A percentile compares a stretch with the other conserved stretches of the same genome.
These are phyloP conservation scores for Sula dactylatra DNA, from an alignment of 2,113 vertebrate species.

Conservation along the genomic window DNA sequence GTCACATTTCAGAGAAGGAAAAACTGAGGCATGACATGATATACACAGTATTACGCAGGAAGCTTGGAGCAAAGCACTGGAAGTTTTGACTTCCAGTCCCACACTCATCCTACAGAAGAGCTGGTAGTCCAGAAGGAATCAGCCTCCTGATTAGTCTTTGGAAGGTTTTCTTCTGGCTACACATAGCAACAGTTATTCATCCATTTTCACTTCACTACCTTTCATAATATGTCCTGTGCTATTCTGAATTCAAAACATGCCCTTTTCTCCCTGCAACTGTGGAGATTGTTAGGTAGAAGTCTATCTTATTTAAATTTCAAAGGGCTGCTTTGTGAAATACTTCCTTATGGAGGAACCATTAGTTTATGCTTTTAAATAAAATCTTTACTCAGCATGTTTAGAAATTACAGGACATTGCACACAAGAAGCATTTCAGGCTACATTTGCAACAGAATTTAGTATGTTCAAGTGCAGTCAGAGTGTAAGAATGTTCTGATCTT, in stretches of 20 bases:
- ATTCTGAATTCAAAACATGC: neutral
- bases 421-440: slow-evolving; percentile 30
- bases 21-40: neutral
- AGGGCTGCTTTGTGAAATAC: slow-evolving; percentile 14
- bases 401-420: slow-evolving; percentile 51
- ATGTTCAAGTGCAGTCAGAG: neutral
- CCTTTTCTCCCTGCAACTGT: neutral
- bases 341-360: slow-evolving; percentile 41
- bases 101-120: neutral
- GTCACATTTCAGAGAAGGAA: neutral
- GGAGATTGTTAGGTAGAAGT: neutral
- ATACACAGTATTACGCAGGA: neutral
- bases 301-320: slow-evolving; percentile 49
- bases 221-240: neutral
- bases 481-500: neutral
- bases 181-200: neutral
- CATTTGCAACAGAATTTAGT: neutral
- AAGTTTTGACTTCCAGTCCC: neutral
- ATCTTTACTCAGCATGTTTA: slow-evolving; percentile 36
- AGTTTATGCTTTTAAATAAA: slow-evolving; percentile 27
- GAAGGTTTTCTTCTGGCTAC: neutral
- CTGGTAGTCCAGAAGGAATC: neutral
- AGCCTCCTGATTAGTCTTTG: neutral
- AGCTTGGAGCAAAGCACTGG: neutral
- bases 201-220: neutral